Evolutionary conservation across 2,113 vertebrate genomes (phyloP).

Genomic region (Forbesichthys papilliferus): DNA sequence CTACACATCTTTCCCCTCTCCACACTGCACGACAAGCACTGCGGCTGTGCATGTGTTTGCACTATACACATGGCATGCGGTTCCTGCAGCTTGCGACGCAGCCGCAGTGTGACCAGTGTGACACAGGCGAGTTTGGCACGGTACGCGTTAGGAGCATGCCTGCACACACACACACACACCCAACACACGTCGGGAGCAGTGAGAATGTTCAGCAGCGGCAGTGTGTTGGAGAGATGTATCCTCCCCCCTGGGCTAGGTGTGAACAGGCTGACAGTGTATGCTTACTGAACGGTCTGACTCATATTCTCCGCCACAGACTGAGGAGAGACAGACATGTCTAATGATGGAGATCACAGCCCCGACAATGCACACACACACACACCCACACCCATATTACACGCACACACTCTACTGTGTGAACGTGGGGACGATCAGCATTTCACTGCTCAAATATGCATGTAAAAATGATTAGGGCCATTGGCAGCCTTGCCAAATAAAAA

Average conservation of each 20-base stretch:
- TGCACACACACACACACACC: not conserved
- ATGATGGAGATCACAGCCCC: conserved; percentile 66
- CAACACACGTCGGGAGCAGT: conserved; percentile 13
- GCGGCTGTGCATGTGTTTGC: not conserved
- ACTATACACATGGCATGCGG: no score
- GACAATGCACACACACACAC: conserved; percentile 24
- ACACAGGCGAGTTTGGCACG: not conserved
- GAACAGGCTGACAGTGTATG: conserved; percentile 69
- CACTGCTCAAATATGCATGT: conserved; percentile 64
- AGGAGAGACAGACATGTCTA: conserved; percentile 69
- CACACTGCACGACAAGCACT: not conserved
- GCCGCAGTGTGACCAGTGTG: no score
- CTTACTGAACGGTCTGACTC: conserved; percentile 71
- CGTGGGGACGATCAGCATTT: conserved; percentile 55
- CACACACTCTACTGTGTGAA: conserved; percentile 40
- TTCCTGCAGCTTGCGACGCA: no score
- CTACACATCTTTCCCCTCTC: conserved; percentile 33
- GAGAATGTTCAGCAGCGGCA: conserved; percentile 41
- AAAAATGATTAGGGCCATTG: conserved; percentile 65
- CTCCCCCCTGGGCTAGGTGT: conserved; percentile 67
- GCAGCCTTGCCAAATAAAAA: conserved; percentile 31
- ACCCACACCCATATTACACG: not conserved
- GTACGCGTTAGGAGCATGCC: not conserved
- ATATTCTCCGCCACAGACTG: conserved; percentile 68
- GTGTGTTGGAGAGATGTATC: conserved; percentile 50